Percentiles rank a stretch among this genome's conserved stretches.
Conservation (phyloP, 2,888 invertebrate species). For the Cheilosia variabilis region DNA sequence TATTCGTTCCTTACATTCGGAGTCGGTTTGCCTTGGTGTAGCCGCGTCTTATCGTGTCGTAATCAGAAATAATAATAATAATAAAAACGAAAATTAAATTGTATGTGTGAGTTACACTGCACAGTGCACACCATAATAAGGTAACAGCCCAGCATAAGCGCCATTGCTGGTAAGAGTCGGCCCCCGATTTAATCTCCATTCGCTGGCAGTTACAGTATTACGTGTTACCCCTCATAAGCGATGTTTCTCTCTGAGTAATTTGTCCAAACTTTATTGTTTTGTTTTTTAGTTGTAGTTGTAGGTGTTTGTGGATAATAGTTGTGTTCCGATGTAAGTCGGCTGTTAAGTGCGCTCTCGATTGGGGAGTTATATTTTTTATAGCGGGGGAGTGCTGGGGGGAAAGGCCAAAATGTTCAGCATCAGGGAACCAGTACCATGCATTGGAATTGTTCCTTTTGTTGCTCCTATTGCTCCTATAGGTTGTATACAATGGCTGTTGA, state of each 20-base stretch:
- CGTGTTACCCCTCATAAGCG: conserved; percentile 46
- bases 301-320: too few species aligned
- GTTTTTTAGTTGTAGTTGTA: too few species aligned
- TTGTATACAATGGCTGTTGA: conserved; percentile 27
- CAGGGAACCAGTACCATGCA: too few species aligned
- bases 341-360: conserved; percentile 24
- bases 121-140: background rate
- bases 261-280: conserved; percentile 35
- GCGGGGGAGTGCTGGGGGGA: conserved; percentile 20
- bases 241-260: conserved; percentile 42
- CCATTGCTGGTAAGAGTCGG: conserved; percentile 47
- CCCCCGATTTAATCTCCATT: conserved; percentile 36
- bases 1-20: conserved; percentile 44
- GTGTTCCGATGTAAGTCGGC: too few species aligned
- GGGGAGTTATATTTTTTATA: conserved; percentile 12
- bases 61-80: conserved; percentile 37
- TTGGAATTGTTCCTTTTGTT: background rate
- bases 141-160: conserved; percentile 32
- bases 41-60: conserved; percentile 46
- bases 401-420: too few species aligned
- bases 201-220: conserved; percentile 31
- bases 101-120: conserved; percentile 43
- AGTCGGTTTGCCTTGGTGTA: background rate
- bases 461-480: background rate
- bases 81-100: conserved; percentile 48